Base-by-base conservation (phyloP, 2,888 invertebrate genomes). In the Thyatira batis region DNA sequence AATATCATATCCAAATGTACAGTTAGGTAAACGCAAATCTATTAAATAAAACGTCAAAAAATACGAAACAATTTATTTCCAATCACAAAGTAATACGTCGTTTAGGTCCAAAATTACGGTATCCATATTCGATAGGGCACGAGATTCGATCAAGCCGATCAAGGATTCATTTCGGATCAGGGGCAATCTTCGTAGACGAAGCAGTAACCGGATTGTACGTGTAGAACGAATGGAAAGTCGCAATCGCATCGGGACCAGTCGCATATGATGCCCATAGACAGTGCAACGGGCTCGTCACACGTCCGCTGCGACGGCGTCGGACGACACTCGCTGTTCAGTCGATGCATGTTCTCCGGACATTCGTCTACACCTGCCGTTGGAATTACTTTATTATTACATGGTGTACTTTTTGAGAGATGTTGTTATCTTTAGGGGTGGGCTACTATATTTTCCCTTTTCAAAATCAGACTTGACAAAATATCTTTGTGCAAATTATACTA, bases 161-260 rank as follows among this genome's bases (percentile, higher is more conserved):
- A n/a, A n/a, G n/a, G n/a, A n/a, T n/a, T n/a, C n/a, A n/a, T 45
- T 51, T 49, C 51, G 45, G 21, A 55, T 79, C 56, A 78, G 2
- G 89, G 89, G 59, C 89, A 91, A 68, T 89, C 91, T 75, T 89
- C 89, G 46, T 78, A 86, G 3, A 74, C 61, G 67, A 90, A 90
- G 71, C 91, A 90, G 61, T 87, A 89, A 0, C 90, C 89, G 0
- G 91, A 90, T 1, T 76, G 51, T 2, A 79, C 66, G 51, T 91
- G 91, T 3, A 89, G 61, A 0, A 91, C 91, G 51, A 88, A 81
- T 0, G 91, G 89, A 45, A 89, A 89, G 62, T 90, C 89, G 74
- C 90, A 90, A 62, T 90, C 91, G 65, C 90, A 91, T 0, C 91
- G 77, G 52, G 86, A 82, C 89, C 88, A 89, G 58, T 79, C 78